Percentiles rank a stretch among this genome's conserved stretches.
These are phyloP conservation scores for Eupeodes corollae DNA, from an alignment of 1,140 invertebrate species.

Conservation along the genomic window DNA sequence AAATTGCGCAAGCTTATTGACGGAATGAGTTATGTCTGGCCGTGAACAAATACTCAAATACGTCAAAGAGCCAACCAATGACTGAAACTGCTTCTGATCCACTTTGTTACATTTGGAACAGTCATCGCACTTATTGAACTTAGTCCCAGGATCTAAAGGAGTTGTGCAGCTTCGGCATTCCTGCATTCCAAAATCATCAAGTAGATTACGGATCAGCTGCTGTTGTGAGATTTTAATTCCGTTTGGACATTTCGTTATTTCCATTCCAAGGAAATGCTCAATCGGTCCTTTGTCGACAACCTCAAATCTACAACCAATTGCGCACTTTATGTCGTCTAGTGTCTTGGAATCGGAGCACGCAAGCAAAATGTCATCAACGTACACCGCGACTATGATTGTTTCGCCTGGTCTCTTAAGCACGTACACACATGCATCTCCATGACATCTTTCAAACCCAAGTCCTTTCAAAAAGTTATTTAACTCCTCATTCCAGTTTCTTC, in stretches of 20 bases:
- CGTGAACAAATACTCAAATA: conserved; percentile 3
- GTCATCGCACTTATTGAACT: conserved; percentile 1
- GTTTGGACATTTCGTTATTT: conserved; percentile 14
- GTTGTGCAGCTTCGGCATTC: conserved; percentile 2
- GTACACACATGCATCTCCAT: conserved; percentile 31
- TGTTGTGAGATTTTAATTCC: conserved; percentile 4
- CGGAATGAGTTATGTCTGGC: conserved; percentile 3
- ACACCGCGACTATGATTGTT: conserved; percentile 6
- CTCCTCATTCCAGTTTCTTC: conserved; percentile 22
- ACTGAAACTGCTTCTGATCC: conserved; percentile 1
- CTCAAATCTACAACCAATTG: conserved; percentile 16
- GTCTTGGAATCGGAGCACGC: conserved; percentile 6
- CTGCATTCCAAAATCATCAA: conserved; percentile 7
- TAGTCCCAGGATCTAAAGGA: conserved; percentile 1
- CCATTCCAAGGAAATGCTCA: conserved; percentile 22
- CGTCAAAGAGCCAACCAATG: conserved; percentile 4
- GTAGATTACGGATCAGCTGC: conserved; percentile 6
- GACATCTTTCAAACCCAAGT: conserved; percentile 16
- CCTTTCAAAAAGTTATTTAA: conserved; percentile 15
- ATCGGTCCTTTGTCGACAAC: conserved; percentile 16
- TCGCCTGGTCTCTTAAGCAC: conserved; percentile 2
- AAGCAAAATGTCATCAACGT: conserved; percentile 23
- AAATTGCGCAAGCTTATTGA: conserved; percentile 5
- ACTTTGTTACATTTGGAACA: conserved; percentile 2
- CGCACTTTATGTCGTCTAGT: conserved; percentile 12